Base-by-base conservation (phyloP, 2,113 vertebrate genomes). In the Gallinago media region DNA sequence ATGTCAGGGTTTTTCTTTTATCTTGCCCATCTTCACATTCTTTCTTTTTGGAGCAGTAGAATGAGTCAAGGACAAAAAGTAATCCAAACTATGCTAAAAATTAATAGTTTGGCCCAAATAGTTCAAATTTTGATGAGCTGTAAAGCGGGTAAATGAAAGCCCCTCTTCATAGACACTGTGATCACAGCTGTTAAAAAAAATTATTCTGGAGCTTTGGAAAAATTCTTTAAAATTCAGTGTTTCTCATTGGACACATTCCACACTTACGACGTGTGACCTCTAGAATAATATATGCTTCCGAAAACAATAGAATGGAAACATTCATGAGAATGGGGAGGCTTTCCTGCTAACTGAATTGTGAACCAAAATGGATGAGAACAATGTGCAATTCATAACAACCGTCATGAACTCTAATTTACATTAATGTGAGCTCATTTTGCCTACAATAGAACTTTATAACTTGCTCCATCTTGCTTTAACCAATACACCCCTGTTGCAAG, bases 281-380 rank as follows among this genome's bases (percentile, higher is more conserved):
- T 79, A 77, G 75, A 88, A 80, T 66, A 90, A 86, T 74, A 54
- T 66, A 38, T 66, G 46, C 38, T 90, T 93, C 85, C 32, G 46
- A 90, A 71, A 93, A 88, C 92, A 97, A 92, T 74, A 83, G 78
- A 90, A 74, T 83, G n/a, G 68, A 90, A 97, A 80, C 40, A 88
- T 92, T 94, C 13, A 50, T 85, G 29, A 79, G 67, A 66, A 79
- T 31, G 52, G 22, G 20, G 46, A 95, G 55, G 16, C 75, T 76
- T 94, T 95, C 29, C n/a, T 66, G 15, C 46, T 89, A 66, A 54
- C 19, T 85, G 74, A 75, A 56, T 92, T 94, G 36, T 92, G 81
- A 68, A 83, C 25, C 38, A 49, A 70, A 85, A 77, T 75, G 65
- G 52, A 49, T 83, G 67, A 86, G 81, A 83, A 90, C 44, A 96